phyloP scores from a whole-genome alignment of 2,888 invertebrate genomes.

The Eupithecia tripunctaria region DNA sequence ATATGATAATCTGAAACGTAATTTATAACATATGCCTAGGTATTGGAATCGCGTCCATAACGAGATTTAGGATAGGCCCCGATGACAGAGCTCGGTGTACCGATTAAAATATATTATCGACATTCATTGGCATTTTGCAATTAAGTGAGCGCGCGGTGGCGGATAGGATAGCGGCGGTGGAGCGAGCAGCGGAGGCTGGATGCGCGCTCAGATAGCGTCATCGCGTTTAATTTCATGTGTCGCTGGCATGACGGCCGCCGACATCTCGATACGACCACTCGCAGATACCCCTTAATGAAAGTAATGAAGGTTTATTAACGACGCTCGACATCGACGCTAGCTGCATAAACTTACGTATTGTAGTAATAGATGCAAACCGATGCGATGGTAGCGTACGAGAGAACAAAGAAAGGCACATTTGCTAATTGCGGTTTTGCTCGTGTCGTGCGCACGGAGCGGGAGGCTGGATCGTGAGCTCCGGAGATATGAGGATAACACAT shows the following conservation, averaged over 20 bases:
- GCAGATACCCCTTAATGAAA: slow-evolving; percentile 72
- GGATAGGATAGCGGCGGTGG: slow-evolving; percentile 52
- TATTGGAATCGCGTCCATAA: slow-evolving; percentile 81
- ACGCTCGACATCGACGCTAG: slow-evolving; percentile 67
- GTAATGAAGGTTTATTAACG: slow-evolving; percentile 83
- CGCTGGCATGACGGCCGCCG: slow-evolving; percentile 79
- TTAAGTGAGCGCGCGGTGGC: slow-evolving; percentile 67
- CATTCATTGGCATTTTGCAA: slow-evolving; percentile 80
- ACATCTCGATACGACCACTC: slow-evolving; percentile 57
- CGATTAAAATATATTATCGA: slow-evolving; percentile 80
- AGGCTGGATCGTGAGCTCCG: slow-evolving; percentile 81
- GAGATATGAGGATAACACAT: slow-evolving; percentile 85
- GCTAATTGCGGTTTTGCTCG: slow-evolving; percentile 84
- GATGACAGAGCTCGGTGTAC: slow-evolving; percentile 69
- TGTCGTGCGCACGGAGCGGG: slow-evolving; percentile 83
- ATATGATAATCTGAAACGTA: slow-evolving; percentile 83
- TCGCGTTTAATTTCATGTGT: slow-evolving; percentile 82
- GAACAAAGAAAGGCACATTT: slow-evolving; percentile 85
- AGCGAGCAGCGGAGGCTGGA: slow-evolving; percentile 56
- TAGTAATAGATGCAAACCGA: slow-evolving; percentile 74
- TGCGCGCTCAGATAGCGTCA: slow-evolving; percentile 80
- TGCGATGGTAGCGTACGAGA: slow-evolving; percentile 77
- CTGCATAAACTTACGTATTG: slow-evolving; percentile 60
- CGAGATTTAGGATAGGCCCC: slow-evolving; percentile 80
- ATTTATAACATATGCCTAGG: slow-evolving; percentile 83